phyloP scores from a whole-genome alignment of 2,888 invertebrate species.

The Eremobia ochroleuca region DNA sequence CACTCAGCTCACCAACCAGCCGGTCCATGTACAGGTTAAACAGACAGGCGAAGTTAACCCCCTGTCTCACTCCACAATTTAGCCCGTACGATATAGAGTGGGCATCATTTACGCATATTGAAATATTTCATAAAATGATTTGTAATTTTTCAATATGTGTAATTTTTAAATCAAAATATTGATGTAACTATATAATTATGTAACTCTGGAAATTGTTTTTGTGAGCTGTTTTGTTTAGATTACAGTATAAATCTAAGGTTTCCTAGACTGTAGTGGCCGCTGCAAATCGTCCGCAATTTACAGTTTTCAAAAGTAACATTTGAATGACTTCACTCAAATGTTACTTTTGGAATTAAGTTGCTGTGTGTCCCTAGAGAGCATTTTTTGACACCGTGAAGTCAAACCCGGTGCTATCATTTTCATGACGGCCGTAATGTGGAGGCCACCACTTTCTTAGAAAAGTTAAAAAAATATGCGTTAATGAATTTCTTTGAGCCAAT shows the following conservation, averaged over 20 bases:
- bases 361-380: background rate
- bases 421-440: background rate
- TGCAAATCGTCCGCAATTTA: background rate
- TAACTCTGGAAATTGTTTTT: background rate
- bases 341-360: background rate
- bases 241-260: background rate
- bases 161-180: background rate
- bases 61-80: too few species aligned
- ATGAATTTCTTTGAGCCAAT: background rate
- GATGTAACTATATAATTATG: background rate
- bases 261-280: background rate
- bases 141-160: background rate
- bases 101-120: too few species aligned
- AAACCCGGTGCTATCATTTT: background rate
- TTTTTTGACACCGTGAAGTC: background rate
- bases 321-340: background rate
- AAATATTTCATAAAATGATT: background rate
- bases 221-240: background rate
- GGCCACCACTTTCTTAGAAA: background rate
- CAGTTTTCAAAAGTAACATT: too few species aligned
- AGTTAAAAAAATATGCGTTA: background rate
- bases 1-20: too few species aligned
- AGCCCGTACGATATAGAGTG: too few species aligned
- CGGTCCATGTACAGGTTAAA: too few species aligned
- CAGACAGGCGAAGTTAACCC: too few species aligned